A percentile compares a stretch with the other conserved stretches of the same genome.
Evolutionary conservation across 23 tunicate species (phyloP).

Genomic region (Clavelina lepadiformis): DNA sequence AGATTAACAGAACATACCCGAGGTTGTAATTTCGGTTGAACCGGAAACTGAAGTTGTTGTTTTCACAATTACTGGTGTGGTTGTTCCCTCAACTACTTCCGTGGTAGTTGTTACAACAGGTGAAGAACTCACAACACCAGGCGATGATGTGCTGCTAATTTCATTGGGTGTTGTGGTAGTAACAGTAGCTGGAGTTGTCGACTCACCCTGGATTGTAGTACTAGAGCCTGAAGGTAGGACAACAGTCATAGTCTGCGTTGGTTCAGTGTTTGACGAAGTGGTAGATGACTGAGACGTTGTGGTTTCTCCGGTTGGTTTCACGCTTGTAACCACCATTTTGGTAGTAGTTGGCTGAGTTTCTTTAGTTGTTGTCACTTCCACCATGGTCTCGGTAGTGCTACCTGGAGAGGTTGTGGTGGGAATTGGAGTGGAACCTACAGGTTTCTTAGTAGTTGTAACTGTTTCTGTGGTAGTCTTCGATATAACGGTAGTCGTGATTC

Average conservation of each 20-base stretch:
- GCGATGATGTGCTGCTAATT: neutral
- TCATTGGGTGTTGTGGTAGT: slow-evolving; percentile 8
- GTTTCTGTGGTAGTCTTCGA: slow-evolving; percentile 15
- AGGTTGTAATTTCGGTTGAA: slow-evolving; percentile 18
- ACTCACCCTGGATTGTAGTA: too few species aligned
- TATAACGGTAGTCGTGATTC: slow-evolving; percentile 27
- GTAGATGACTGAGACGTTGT: slow-evolving; percentile 8
- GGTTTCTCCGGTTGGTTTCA: slow-evolving; percentile 19
- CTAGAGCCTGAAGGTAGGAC: too few species aligned
- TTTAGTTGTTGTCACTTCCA: slow-evolving; percentile 35
- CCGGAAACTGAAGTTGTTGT: slow-evolving; percentile 18
- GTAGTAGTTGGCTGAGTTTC: slow-evolving; percentile 37
- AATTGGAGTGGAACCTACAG: slow-evolving; percentile 17
- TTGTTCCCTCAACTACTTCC: slow-evolving; percentile 33
- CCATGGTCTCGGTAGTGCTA: neutral
- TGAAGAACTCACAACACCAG: slow-evolving; percentile 4
- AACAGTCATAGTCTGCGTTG: too few species aligned
- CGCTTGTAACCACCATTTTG: slow-evolving; percentile 12
- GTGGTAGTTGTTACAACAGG: slow-evolving; percentile 31
- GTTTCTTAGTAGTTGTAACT: slow-evolving; percentile 31
- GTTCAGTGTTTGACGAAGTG: slow-evolving; percentile 5
- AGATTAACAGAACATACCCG: slow-evolving; percentile 12
- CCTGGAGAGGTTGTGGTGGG: slow-evolving; percentile 8
- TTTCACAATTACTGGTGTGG: slow-evolving; percentile 25
- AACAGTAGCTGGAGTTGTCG: slow-evolving; percentile 12